Evolutionary conservation across 2,888 invertebrate genomes (phyloP).

Genomic region (Nephrotoma flavescens): DNA sequence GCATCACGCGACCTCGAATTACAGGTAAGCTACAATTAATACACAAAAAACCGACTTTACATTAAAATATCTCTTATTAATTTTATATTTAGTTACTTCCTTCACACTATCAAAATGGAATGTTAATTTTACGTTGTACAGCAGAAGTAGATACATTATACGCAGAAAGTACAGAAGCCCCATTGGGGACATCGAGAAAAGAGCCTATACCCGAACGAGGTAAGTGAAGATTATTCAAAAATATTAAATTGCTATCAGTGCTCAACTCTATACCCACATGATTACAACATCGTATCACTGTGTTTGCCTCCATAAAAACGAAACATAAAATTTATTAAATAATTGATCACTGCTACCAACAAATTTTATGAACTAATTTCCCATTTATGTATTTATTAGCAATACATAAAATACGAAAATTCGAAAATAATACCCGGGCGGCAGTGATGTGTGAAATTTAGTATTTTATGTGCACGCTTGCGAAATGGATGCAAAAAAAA

Average conservation of each 20-base stretch:
- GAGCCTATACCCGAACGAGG: slow-evolving; percentile 20
- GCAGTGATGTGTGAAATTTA: no score
- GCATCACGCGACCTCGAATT: slow-evolving; percentile 18
- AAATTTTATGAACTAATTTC: no score
- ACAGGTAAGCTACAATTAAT: slow-evolving; percentile 13
- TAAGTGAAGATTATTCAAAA: slow-evolving; percentile 9
- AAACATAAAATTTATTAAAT: no score
- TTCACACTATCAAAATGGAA: slow-evolving; percentile 18
- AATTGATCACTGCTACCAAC: no score
- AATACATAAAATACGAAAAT: no score
- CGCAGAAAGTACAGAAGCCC: slow-evolving; percentile 17
- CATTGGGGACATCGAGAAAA: slow-evolving; percentile 17
- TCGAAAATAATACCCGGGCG: no score
- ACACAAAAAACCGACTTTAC: background rate
- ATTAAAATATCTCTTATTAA: background rate
- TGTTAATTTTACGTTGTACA: slow-evolving; percentile 17
- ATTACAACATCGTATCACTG: no score
- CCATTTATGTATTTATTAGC: no score
- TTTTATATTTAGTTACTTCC: slow-evolving; percentile 14
- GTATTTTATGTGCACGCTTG: no score
- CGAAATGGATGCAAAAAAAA: background rate
- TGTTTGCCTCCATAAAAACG: no score
- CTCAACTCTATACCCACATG: no score
- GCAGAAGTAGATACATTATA: slow-evolving; percentile 18
- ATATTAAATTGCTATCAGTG: background rate